A percentile compares a stretch with the other conserved stretches of the same genome.
Evolutionary conservation across 2,888 invertebrate species (phyloP).

Genomic region (Frankliniella fusca): DNA sequence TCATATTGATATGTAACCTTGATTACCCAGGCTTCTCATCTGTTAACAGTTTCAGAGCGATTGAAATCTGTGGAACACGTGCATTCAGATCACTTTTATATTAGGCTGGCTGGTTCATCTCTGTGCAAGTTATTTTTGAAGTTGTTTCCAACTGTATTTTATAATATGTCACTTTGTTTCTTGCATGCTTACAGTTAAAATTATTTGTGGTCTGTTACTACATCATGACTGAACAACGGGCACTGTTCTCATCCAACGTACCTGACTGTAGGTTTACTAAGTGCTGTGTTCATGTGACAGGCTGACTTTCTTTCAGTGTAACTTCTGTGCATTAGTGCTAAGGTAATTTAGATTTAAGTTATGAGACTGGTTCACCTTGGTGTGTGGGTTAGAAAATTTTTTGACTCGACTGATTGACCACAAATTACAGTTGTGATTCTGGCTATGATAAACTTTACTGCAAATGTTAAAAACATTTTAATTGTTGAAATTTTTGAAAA

Average conservation of each 20-base stretch:
- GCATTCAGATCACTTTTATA: too few relatives aligned
- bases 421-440: constrained; percentile 23
- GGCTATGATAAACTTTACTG: not conserved
- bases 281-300: constrained; percentile 24
- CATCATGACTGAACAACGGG: constrained; percentile 8
- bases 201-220: not conserved
- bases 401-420: constrained; percentile 1
- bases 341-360: constrained; percentile 11
- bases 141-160: not conserved
- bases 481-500: too few relatives aligned
- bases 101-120: not conserved
- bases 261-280: constrained; percentile 13
- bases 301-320: constrained; percentile 19
- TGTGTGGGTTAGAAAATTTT: constrained; percentile 17
- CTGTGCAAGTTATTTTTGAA: not conserved
- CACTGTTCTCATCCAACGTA: constrained; percentile 22
- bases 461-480: not conserved
- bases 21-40: too few relatives aligned
- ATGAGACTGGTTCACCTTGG: constrained; percentile 16
- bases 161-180: not conserved
- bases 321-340: constrained; percentile 24
- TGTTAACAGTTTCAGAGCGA: too few relatives aligned
- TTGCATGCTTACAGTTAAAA: not conserved
- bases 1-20: too few relatives aligned
- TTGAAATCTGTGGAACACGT: too few relatives aligned